These are phyloP conservation scores for Eupithecia inturbata DNA, from an alignment of 2,888 invertebrate species.

Conservation along the genomic window DNA sequence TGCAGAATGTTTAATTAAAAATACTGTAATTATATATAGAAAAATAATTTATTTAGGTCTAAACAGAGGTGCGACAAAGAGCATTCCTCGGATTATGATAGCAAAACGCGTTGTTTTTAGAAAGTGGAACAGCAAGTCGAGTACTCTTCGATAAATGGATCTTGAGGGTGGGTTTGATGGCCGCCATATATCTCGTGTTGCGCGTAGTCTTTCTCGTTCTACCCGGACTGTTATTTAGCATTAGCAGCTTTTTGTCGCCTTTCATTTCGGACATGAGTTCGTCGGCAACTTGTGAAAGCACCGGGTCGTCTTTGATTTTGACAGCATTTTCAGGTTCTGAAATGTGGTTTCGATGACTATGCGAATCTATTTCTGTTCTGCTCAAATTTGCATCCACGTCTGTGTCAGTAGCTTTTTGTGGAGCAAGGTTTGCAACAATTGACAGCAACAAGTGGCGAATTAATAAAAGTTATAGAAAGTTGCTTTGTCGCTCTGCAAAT, in stretches of 20 bases:
- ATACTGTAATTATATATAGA: neutral
- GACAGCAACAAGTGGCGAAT: neutral
- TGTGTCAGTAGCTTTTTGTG: neutral
- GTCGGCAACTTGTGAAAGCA: slow-evolving; percentile 12
- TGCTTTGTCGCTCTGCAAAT: no score
- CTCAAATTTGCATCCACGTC: neutral
- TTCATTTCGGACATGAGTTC: slow-evolving; percentile 15
- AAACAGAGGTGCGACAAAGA: slow-evolving; percentile 57
- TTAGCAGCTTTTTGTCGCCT: neutral
- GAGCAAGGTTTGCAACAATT: neutral
- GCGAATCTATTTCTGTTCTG: neutral
- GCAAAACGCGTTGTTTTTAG: slow-evolving; percentile 67
- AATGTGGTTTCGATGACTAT: neutral
- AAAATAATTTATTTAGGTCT: slow-evolving; percentile 7
- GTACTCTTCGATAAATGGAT: slow-evolving; percentile 59
- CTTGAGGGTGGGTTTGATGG: slow-evolving; percentile 47
- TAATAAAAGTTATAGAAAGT: no score
- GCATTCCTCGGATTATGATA: slow-evolving; percentile 58
- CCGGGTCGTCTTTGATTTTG: neutral
- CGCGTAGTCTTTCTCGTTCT: neutral
- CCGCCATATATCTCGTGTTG: slow-evolving; percentile 1
- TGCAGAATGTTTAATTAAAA: neutral
- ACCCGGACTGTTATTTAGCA: neutral
- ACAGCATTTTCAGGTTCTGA: neutral
- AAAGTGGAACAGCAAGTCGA: slow-evolving; percentile 57